These are phyloP conservation scores for Bettongia penicillata DNA, from an alignment of 2,113 vertebrate genomes.

Conservation along the genomic window DNA sequence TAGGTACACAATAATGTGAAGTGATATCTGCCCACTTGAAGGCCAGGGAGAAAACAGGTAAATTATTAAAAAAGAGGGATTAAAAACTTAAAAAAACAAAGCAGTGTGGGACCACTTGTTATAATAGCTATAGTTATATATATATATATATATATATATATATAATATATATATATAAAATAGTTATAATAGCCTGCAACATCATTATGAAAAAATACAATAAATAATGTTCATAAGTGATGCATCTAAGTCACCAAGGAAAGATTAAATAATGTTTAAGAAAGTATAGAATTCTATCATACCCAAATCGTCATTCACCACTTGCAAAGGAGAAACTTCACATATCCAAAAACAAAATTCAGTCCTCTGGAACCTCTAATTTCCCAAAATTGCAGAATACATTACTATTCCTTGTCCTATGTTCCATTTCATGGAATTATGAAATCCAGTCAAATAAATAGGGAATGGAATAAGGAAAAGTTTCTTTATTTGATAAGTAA, in stretches of 20 bases:
- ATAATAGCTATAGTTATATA: too few species aligned
- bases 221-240: background rate
- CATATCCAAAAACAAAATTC: background rate
- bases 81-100: background rate
- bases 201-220: background rate
- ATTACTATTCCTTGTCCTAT: background rate
- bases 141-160: too few species aligned
- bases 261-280: background rate
- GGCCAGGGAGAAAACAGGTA: background rate
- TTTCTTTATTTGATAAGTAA: background rate
- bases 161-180: too few species aligned
- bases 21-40: background rate
- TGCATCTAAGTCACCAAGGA: background rate
- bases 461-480: background rate
- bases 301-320: background rate
- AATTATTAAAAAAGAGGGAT: background rate
- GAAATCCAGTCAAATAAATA: constrained; percentile 8
- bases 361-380: background rate
- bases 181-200: too few species aligned
- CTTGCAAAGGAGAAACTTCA: background rate
- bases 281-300: constrained; percentile 2
- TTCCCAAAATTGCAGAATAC: background rate
- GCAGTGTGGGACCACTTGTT: background rate
- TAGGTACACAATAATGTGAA: background rate
- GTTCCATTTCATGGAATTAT: background rate